Base-by-base conservation (phyloP, 2,888 invertebrate genomes). In the Diachrysia chrysitis region DNA sequence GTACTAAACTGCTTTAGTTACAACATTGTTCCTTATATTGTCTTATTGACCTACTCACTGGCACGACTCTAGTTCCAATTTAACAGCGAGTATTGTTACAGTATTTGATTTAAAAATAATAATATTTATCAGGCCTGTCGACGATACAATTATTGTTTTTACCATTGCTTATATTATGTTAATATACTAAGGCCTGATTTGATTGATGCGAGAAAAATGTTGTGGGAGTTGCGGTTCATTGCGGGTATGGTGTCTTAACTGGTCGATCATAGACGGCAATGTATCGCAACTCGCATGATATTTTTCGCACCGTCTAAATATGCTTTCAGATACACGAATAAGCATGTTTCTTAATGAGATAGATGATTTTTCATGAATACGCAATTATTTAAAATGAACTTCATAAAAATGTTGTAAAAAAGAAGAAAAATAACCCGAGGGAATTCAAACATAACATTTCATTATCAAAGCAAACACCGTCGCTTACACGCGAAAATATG, bases 391-490 rank as follows among this genome's bases (percentile, higher is more conserved):
- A 48, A 19, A 48, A 48, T 42, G 55, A 73, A 23, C 17, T 59
- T 37, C 29, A 63, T 58, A 19, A 48, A 35, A 48, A 48, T 14
- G 51, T 21, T 23, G 57, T 21, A 62, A 29, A n/a, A n/a, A n/a
- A 16, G 16, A 51, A n/a, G 10, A 23, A 56, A 25, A 32, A 37
- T 19, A 57, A 32, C 56, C 14, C 19, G 32, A 35, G 57, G 57
- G 42, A 63, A 64, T 37, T 29, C 66, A 81, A 71, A 68, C 67
- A 61, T 64, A 82, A 78, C 63, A 64, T 67, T 64, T 63, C 60
- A 81, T 78, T 73, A 78, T 56, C 54, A 61, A 17, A 56, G 58
- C 61, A 76, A 79, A 76, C 71, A 76, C 57, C 55, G 46, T 58
- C 55, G 46, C 63, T 67, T 62, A 42, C 66, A 7, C n/a, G 76